Conservation (phyloP, 1,140 invertebrate genomes). For the Phocides pigmalion region DNA sequence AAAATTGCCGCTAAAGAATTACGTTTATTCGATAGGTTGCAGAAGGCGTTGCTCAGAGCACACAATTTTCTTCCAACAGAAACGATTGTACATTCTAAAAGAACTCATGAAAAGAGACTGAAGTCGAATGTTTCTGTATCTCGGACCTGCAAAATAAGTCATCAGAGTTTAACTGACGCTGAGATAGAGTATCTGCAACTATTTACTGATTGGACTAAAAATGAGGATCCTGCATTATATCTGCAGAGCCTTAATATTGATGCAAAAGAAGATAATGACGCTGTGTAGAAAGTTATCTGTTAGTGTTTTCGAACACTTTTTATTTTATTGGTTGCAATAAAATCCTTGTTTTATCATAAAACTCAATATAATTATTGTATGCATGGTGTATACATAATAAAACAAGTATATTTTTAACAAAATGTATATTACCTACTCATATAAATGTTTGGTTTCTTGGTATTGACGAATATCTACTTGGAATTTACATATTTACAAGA, state of each 20-base stretch:
- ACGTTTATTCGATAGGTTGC: slow-evolving; percentile 54
- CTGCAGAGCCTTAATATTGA: slow-evolving; percentile 42
- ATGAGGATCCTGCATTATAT: slow-evolving; percentile 57
- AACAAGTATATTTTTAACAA: slow-evolving; percentile 75
- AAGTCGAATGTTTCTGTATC: neutral
- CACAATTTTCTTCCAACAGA: slow-evolving; percentile 40
- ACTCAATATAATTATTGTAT: slow-evolving; percentile 69
- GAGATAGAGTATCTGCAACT: slow-evolving; percentile 64
- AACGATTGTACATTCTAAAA: slow-evolving; percentile 10
- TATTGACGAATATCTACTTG: slow-evolving; percentile 74
- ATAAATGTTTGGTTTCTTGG: slow-evolving; percentile 82
- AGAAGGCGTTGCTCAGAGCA: slow-evolving; percentile 53
- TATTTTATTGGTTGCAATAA: slow-evolving; percentile 61
- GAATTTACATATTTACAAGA: slow-evolving; percentile 82
- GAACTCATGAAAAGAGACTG: slow-evolving; percentile 11
- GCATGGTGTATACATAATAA: slow-evolving; percentile 62
- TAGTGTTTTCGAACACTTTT: no score
- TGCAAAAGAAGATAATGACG: neutral
- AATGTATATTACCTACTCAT: slow-evolving; percentile 76
- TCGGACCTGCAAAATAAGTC: slow-evolving; percentile 12
- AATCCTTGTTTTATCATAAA: slow-evolving; percentile 64
- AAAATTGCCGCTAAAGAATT: slow-evolving; percentile 60
- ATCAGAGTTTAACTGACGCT: slow-evolving; percentile 44
- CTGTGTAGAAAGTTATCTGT: neutral
- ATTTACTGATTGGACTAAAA: slow-evolving; percentile 68